These are phyloP conservation scores for Lithosia quadra DNA, from an alignment of 2,888 invertebrate species.

Conservation along the genomic window DNA sequence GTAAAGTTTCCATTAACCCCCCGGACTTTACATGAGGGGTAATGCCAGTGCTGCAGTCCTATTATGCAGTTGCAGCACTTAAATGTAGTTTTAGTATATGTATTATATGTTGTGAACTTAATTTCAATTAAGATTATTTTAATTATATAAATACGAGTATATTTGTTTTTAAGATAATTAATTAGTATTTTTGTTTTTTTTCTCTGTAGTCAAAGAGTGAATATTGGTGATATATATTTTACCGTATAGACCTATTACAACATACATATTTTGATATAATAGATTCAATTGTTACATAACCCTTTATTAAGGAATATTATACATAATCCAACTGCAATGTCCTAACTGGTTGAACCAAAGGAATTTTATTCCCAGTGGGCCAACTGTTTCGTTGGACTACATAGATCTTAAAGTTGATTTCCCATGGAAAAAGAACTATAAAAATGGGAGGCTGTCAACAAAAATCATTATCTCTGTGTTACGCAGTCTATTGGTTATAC, in stretches of 20 bases:
- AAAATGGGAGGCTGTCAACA: no score
- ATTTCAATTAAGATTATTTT: not conserved
- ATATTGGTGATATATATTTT: slow-evolving; percentile 3
- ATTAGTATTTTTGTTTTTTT: not conserved
- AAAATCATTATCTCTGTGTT: no score
- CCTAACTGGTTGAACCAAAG: not conserved
- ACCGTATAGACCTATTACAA: not conserved
- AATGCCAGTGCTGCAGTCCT: not conserved
- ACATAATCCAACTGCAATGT: slow-evolving; percentile 1
- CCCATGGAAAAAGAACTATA: no score
- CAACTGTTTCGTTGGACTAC: no score
- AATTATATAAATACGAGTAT: not conserved
- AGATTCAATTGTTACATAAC: not conserved
- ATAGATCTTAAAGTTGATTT: no score
- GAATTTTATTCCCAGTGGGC: not conserved
- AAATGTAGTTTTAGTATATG: not conserved
- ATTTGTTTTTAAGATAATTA: not conserved
- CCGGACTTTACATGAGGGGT: slow-evolving; percentile 12
- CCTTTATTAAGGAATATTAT: not conserved
- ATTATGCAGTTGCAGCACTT: not conserved
- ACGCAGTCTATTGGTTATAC: no score
- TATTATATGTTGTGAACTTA: not conserved
- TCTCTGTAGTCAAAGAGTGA: not conserved
- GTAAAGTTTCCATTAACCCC: not conserved
- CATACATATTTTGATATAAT: slow-evolving; percentile 1